Conservation (phyloP, 92 coral and sea anemone species). For the Meandrina meandrites region DNA sequence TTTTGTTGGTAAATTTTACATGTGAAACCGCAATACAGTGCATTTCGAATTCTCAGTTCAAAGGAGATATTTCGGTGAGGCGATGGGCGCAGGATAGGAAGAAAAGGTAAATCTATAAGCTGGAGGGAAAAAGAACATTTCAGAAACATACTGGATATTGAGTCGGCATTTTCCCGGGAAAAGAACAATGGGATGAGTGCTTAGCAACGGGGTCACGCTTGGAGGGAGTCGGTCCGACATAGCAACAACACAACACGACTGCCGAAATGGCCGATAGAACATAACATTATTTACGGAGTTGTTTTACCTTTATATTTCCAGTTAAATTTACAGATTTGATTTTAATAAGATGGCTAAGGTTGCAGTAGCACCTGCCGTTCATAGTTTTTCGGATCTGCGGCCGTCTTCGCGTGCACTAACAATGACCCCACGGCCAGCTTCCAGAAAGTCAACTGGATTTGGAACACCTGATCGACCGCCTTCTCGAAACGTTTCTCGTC, state of each 20-base stretch:
- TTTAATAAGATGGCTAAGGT: slow-evolving; percentile 76
- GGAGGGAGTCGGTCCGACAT: slow-evolving; percentile 32
- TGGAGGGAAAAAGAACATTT: too few relatives aligned
- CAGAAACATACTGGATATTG: too few relatives aligned
- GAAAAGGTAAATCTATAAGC: too few relatives aligned
- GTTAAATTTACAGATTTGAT: neutral
- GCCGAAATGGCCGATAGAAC: slow-evolving; percentile 37
- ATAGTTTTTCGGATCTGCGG: slow-evolving; percentile 72
- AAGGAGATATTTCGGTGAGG: too few relatives aligned
- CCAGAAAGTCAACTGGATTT: slow-evolving; percentile 59
- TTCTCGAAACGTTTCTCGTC: slow-evolving; percentile 58
- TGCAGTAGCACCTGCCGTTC: slow-evolving; percentile 78
- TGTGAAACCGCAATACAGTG: too few relatives aligned
- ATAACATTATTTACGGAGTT: neutral
- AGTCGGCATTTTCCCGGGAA: slow-evolving; percentile 36
- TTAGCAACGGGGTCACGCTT: slow-evolving; percentile 69
- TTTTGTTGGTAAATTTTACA: too few relatives aligned
- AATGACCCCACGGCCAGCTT: slow-evolving; percentile 73
- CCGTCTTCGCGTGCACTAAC: slow-evolving; percentile 83
- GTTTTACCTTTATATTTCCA: neutral
- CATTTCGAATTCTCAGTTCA: too few relatives aligned
- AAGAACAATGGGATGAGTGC: slow-evolving; percentile 29
- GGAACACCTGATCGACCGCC: slow-evolving; percentile 57
- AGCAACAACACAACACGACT: slow-evolving; percentile 73
- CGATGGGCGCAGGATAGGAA: too few relatives aligned